A percentile compares a stretch with the other conserved stretches of the same genome.
phyloP scores from a whole-genome alignment of 2,113 vertebrate genomes.

The Sebastes schlegelii region DNA sequence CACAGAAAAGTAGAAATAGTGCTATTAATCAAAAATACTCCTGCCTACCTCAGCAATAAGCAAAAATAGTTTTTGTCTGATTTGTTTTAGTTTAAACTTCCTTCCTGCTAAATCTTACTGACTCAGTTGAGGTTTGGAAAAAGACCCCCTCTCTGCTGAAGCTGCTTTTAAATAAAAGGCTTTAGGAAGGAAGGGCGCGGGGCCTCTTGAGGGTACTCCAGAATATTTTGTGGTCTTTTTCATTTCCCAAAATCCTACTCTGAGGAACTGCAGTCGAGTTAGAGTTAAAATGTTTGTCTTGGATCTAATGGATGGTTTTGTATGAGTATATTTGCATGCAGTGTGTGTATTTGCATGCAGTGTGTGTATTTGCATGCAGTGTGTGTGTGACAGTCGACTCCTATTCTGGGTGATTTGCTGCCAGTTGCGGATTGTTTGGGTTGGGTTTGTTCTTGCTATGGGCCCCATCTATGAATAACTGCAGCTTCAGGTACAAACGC shows the following conservation, averaged over 20 bases:
- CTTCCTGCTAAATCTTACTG: slow-evolving; percentile 12
- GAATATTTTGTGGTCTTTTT: slow-evolving; percentile 70
- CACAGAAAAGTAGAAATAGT: background rate
- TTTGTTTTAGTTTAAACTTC: background rate
- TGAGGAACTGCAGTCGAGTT: slow-evolving; percentile 35
- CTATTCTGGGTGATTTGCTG: slow-evolving; percentile 43
- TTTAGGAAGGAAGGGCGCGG: slow-evolving; percentile 37
- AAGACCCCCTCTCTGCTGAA: slow-evolving; percentile 43
- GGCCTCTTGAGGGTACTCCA: slow-evolving; percentile 53
- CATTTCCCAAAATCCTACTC: slow-evolving; percentile 64
- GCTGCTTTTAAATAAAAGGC: slow-evolving; percentile 53
- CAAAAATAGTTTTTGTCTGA: slow-evolving; percentile 4
- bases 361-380: no score
- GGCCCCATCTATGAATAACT: slow-evolving; percentile 52
- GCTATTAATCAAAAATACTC: background rate
- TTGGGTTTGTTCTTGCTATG: slow-evolving; percentile 47
- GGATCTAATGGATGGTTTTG: slow-evolving; percentile 50
- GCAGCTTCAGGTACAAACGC: slow-evolving; percentile 59
- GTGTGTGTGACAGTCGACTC: slow-evolving; percentile 22
- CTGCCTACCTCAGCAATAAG: slow-evolving; percentile 1
- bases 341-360: background rate
- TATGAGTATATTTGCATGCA: slow-evolving; percentile 23
- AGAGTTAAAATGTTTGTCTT: slow-evolving; percentile 66
- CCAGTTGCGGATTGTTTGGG: slow-evolving; percentile 61
- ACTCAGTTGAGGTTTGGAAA: slow-evolving; percentile 49